phyloP scores from a whole-genome alignment of 2,797 vertebrate species.

The Coregonus ussuriensis region DNA sequence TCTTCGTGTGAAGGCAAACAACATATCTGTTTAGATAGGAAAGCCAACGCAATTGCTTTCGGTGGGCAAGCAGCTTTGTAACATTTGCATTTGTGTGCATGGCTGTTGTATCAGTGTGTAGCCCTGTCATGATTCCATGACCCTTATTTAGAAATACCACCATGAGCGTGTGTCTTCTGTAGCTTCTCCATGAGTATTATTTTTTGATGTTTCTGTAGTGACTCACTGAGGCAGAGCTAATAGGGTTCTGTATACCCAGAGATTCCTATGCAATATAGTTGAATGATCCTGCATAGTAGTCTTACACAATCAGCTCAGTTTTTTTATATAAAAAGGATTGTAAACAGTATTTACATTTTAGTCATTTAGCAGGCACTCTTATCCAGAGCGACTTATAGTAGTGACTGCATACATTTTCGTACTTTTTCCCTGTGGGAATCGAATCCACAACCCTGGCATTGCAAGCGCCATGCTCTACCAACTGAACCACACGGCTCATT shows the following conservation, averaged over 20 bases:
- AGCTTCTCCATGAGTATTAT: not conserved
- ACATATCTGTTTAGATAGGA: not conserved
- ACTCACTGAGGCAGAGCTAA: not conserved
- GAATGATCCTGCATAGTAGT: not conserved
- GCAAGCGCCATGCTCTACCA: too few species aligned
- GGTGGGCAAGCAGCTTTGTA: not conserved
- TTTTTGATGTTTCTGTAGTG: not conserved
- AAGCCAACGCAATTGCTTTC: not conserved
- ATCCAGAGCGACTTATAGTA: too few species aligned
- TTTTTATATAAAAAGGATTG: not conserved
- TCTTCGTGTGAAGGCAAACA: constrained; percentile 14
- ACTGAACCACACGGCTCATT: too few species aligned
- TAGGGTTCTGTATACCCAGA: not conserved
- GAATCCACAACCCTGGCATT: too few species aligned
- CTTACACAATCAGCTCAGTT: too few species aligned
- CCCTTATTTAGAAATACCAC: not conserved
- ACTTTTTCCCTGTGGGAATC: too few species aligned
- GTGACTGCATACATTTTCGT: too few species aligned
- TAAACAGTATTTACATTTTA: not conserved
- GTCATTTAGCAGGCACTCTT: too few species aligned
- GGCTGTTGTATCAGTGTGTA: not conserved
- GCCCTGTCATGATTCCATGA: not conserved
- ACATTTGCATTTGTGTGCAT: not conserved
- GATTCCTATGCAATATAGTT: not conserved
- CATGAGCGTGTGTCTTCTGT: not conserved